phyloP scores from a whole-genome alignment of 2,888 invertebrate genomes.

The Platycheirus albimanus region DNA sequence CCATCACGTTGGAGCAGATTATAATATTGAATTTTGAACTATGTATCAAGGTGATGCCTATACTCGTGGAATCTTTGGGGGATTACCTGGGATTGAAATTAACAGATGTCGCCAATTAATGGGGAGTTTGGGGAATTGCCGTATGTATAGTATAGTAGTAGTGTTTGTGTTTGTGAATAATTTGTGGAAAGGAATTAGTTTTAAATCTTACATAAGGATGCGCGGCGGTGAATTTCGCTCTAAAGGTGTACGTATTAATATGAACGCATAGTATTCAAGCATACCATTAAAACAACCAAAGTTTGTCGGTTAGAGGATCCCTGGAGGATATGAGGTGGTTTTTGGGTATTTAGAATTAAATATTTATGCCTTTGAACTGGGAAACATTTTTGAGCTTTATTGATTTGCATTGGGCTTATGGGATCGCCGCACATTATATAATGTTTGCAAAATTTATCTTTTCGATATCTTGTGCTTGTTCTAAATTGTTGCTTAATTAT shows the following conservation, averaged over 20 bases:
- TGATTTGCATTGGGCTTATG: not conserved
- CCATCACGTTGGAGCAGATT: not conserved
- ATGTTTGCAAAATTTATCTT: too few species aligned
- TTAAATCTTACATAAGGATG: not conserved
- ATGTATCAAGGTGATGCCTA: not conserved
- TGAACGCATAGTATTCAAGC: too few species aligned
- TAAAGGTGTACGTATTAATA: too few species aligned
- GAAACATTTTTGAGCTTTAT: not conserved
- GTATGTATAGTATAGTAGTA: not conserved
- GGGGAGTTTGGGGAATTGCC: constrained; percentile 32
- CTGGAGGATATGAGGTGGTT: not conserved
- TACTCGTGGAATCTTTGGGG: not conserved
- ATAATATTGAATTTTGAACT: constrained; percentile 15
- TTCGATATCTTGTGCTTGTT: too few species aligned
- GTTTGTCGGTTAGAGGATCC: not conserved
- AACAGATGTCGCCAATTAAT: constrained; percentile 48
- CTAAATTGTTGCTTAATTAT: too few species aligned
- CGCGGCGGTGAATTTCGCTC: constrained; percentile 17
- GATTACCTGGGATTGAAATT: constrained; percentile 36
- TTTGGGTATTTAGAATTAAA: constrained; percentile 6
- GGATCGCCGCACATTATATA: too few species aligned
- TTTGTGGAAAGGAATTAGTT: constrained; percentile 31
- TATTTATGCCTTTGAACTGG: not conserved
- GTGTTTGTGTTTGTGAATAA: too few species aligned
- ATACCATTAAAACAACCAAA: not conserved